A percentile compares a stretch with the other conserved stretches of the same genome.
Conservation (phyloP, 2,113 vertebrate species). For the Etheostoma spectabile region DNA sequence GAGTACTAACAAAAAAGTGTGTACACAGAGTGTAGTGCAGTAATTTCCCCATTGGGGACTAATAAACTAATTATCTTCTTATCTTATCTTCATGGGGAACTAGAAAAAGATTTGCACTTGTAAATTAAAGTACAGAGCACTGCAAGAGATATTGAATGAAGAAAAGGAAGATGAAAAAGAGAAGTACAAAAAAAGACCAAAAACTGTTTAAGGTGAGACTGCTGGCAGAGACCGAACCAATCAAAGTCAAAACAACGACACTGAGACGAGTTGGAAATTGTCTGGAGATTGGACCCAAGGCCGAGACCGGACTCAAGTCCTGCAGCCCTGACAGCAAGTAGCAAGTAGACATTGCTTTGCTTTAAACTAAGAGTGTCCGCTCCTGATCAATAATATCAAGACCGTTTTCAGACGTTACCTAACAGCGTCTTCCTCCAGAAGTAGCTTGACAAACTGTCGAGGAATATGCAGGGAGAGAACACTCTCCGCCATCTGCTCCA, state of each 20-base stretch:
- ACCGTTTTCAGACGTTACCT: constrained; percentile 81
- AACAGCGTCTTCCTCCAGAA: constrained; percentile 96
- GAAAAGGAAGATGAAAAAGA: not conserved
- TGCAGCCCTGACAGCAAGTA: not conserved
- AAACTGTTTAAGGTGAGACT: not conserved
- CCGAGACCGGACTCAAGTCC: not conserved
- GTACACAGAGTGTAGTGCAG: no score
- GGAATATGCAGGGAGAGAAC: constrained; percentile 93
- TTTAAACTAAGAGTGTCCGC: not conserved
- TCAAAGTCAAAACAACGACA: not conserved
- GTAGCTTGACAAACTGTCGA: constrained; percentile 95
- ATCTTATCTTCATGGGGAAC: not conserved
- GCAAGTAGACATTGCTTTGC: not conserved
- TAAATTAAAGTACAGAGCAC: not conserved
- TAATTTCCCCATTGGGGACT: no score
- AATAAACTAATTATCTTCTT: no score
- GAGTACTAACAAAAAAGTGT: no score
- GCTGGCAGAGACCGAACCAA: not conserved
- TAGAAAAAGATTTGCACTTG: not conserved
- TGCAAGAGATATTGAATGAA: not conserved
- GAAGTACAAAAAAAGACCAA: not conserved
- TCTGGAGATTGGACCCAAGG: no score
- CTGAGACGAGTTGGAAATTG: not conserved
- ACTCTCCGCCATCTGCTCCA: constrained; percentile 99
- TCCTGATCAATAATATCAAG: not conserved